Evolutionary conservation across 2,113 vertebrate species (phyloP).

Genomic region (Urocitellus parryii): DNA sequence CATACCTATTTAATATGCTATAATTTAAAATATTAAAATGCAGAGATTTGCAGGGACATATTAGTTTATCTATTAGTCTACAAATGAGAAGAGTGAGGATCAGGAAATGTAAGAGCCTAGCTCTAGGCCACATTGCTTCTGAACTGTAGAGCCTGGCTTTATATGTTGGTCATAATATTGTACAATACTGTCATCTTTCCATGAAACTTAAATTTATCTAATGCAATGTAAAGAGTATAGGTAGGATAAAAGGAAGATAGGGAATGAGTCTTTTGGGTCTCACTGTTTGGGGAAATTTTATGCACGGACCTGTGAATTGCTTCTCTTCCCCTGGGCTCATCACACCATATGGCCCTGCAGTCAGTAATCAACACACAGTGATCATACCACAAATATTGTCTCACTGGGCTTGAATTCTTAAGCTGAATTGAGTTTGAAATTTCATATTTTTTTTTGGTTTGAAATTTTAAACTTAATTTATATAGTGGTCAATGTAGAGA

Average conservation of each 20-base stretch:
- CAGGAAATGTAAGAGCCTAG: background rate
- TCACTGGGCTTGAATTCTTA: background rate
- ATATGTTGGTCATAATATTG: background rate
- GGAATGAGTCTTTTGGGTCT: background rate
- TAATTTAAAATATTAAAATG: background rate
- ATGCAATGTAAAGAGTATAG: background rate
- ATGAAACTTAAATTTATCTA: background rate
- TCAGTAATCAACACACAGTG: background rate
- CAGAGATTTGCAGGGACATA: background rate
- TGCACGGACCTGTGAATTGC: background rate
- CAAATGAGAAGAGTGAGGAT: background rate
- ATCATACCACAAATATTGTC: too few relatives aligned
- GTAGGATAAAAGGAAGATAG: background rate
- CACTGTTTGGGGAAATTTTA: background rate
- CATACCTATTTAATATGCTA: background rate
- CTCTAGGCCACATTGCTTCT: background rate
- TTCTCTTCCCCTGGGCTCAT: background rate
- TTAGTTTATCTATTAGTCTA: background rate
- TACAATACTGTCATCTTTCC: background rate
- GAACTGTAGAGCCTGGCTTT: background rate
- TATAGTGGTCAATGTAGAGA: background rate
- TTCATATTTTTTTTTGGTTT: background rate
- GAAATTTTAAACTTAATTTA: background rate
- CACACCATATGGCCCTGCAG: accelerated
- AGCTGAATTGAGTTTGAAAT: background rate